Evolutionary conservation across 2,797 vertebrate genomes (phyloP).

Genomic region (Catamblyrhynchus diadema): DNA sequence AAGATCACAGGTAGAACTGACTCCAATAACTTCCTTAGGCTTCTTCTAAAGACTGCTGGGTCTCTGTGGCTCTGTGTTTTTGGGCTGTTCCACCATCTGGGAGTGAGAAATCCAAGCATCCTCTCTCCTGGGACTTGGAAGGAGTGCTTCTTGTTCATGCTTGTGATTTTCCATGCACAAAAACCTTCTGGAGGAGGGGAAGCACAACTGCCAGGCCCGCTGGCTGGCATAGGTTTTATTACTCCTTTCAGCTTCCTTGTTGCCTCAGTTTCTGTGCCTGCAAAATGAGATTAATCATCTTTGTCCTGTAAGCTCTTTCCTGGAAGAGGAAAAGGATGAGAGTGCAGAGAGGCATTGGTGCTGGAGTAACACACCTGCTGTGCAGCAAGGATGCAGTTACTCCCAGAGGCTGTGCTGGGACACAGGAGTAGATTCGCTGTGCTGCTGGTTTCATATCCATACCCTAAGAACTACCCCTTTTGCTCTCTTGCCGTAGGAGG

Average conservation of each 20-base stretch:
- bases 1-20: background rate
- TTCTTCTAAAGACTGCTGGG: background rate
- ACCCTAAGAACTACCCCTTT: background rate
- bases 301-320: background rate
- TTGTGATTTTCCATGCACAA: background rate
- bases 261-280: background rate
- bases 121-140: background rate
- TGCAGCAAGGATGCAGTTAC: background rate
- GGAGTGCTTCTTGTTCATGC: rapidly evolving
- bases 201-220: background rate
- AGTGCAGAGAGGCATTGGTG: background rate
- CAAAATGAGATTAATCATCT: background rate
- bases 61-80: background rate
- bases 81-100: background rate
- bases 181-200: background rate
- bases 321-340: background rate
- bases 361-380: background rate
- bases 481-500: background rate
- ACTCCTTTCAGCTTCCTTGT: background rate
- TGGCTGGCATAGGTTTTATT: background rate
- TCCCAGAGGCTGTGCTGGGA: background rate
- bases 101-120: background rate
- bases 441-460: background rate
- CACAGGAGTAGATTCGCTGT: background rate
- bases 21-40: background rate